Evolutionary conservation across 2,797 vertebrate species (phyloP).

Genomic region (Hybognathus amarus): DNA sequence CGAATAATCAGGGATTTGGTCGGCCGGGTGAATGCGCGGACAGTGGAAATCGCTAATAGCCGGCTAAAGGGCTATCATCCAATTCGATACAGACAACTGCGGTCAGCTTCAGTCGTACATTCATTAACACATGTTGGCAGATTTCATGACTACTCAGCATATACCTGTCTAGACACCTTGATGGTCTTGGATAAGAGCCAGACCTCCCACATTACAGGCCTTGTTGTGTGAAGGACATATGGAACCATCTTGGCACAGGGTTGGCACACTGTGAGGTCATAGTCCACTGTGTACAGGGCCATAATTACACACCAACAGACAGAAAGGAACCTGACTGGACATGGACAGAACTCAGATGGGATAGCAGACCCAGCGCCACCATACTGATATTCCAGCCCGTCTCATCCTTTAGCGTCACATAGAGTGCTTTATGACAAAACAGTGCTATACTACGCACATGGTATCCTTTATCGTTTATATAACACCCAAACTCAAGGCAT

Average conservation of each 20-base stretch:
- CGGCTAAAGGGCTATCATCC: slow-evolving; percentile 39
- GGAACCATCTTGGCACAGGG: slow-evolving; percentile 45
- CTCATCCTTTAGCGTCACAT: too few relatives aligned
- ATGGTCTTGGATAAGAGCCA: slow-evolving; percentile 44
- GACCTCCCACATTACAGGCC: slow-evolving; percentile 41
- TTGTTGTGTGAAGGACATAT: slow-evolving; percentile 53
- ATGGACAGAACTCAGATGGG: background rate
- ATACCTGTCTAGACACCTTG: slow-evolving; percentile 51
- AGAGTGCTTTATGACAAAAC: too few relatives aligned
- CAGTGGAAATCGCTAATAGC: slow-evolving; percentile 24
- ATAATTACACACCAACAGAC: slow-evolving; percentile 34
- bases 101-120: slow-evolving; percentile 29
- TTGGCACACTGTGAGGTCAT: slow-evolving; percentile 37
- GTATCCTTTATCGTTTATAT: too few relatives aligned
- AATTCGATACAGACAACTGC: slow-evolving; percentile 11
- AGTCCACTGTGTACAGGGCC: slow-evolving; percentile 27
- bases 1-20: slow-evolving; percentile 41
- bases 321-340: slow-evolving; percentile 13
- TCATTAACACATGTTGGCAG: slow-evolving; percentile 54
- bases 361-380: background rate
- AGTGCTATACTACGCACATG: too few relatives aligned
- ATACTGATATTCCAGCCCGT: too few relatives aligned
- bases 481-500: too few relatives aligned
- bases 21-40: background rate
- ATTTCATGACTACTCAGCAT: slow-evolving; percentile 46